Base-by-base conservation (phyloP, 2,888 invertebrate species). In the Apamea sordens region DNA sequence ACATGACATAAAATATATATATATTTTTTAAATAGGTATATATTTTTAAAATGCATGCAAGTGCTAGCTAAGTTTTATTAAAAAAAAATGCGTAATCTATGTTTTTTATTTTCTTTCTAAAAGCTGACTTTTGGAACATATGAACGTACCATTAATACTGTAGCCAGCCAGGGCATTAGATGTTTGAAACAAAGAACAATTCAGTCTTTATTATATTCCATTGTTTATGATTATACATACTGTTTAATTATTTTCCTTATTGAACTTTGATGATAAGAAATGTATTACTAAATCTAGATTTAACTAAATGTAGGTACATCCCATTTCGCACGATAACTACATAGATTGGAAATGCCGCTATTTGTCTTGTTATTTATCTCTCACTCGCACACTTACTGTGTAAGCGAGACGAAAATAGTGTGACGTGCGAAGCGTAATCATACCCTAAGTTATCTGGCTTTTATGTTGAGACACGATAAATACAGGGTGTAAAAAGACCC, bases 161-260 rank as follows among this genome's bases (percentile, higher is more conserved):
- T 83, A 84, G 87, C 87, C 84, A 84, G 83, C 76, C 80, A 84
- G 73, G 79, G 73, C 79, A 85, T 84, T 71, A 83, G 84, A 73
- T 24, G 80, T 84, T 79, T 85, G 85, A 86, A 85, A 85, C 73
- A 86, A 75, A 84, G 70, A 80, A 88, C 76, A 80, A 65, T 76
- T 59, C 64, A 83, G 73, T 59, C 71, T 83, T 78, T 73, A 85
- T 64, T 79, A 86, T 36, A 77, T 79, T 50, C 36, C 18, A 78
- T 56, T 65, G 11, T 61, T 65, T 84, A 64, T 63, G 15, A 67
- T 36, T 21, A 63, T 67, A 56, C 36, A 63, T 56, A 41, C 36
- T 53, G 15, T 61, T 28, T 47, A 41, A 59, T 59, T 59, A 50
- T 53, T 50, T 50, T 32, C 36, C 1, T 21, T 36, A 15, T 1